phyloP scores from a whole-genome alignment of 2,797 vertebrate species.

The Lindbergichthys nudifrons region DNA sequence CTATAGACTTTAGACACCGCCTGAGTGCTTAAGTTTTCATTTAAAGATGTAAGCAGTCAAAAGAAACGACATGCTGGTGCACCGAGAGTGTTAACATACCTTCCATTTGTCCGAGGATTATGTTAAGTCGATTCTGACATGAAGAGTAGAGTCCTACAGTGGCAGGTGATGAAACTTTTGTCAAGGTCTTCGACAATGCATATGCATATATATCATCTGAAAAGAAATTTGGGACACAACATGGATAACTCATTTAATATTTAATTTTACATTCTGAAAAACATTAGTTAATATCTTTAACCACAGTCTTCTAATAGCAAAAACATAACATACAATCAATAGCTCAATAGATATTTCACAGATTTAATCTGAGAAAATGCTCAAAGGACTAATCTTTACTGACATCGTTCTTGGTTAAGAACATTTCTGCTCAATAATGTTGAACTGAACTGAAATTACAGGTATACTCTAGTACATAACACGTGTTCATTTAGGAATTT shows the following conservation, averaged over 20 bases:
- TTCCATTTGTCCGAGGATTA: conserved; percentile 78
- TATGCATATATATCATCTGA: conserved; percentile 88
- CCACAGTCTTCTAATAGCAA: background rate
- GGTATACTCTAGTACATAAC: background rate
- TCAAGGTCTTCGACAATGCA: conserved; percentile 89
- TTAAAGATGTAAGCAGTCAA: background rate
- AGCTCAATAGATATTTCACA: background rate
- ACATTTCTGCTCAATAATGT: background rate
- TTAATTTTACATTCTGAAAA: background rate
- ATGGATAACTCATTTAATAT: background rate
- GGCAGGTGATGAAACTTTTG: conserved; percentile 87
- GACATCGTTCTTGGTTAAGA: background rate
- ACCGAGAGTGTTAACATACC: conserved; percentile 57
- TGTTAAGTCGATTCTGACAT: conserved; percentile 86
- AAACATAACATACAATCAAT: background rate
- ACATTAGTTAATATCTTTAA: background rate
- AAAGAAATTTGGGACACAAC: conserved; percentile 23
- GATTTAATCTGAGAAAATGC: too few species aligned
- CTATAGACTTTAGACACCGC: background rate
- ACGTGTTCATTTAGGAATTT: background rate
- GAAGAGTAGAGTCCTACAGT: conserved; percentile 93
- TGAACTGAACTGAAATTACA: background rate
- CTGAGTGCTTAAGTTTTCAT: background rate
- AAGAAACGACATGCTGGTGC: background rate
- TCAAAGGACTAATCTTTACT: background rate